Evolutionary conservation across 1,140 invertebrate genomes (phyloP).

Genomic region (Drosophila varians): DNA sequence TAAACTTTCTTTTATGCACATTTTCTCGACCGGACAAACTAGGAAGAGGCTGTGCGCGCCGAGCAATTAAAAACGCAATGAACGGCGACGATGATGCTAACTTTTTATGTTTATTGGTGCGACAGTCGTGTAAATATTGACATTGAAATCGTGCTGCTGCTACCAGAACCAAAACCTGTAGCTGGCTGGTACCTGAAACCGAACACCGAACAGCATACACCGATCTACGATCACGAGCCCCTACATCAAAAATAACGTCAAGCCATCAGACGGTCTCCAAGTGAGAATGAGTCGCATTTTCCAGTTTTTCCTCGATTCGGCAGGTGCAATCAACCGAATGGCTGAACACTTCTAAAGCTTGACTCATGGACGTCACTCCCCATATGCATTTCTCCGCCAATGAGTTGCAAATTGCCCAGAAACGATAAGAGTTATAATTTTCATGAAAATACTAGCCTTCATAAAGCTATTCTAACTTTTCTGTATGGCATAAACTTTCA

Average conservation of each 20-base stretch:
- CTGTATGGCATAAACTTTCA: slow-evolving; percentile 27
- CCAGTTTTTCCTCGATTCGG: slow-evolving; percentile 36
- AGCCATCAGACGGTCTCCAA: slow-evolving; percentile 38
- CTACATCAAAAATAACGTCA: slow-evolving; percentile 42
- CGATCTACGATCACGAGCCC: slow-evolving; percentile 18
- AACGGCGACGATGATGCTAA: slow-evolving; percentile 30
- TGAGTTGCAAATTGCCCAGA: slow-evolving; percentile 38
- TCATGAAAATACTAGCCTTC: too few species aligned
- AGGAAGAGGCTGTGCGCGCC: slow-evolving; percentile 14
- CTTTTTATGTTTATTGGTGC: slow-evolving; percentile 49
- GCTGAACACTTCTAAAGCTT: slow-evolving; percentile 25
- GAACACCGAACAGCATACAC: slow-evolving; percentile 21
- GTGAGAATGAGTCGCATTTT: slow-evolving; percentile 56
- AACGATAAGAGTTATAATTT: not conserved
- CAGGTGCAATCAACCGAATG: slow-evolving; percentile 53
- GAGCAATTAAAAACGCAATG: slow-evolving; percentile 36
- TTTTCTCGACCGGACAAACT: slow-evolving; percentile 37
- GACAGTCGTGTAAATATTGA: slow-evolving; percentile 71
- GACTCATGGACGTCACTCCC: slow-evolving; percentile 36
- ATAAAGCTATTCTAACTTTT: too few species aligned
- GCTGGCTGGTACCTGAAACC: slow-evolving; percentile 22
- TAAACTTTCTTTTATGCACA: slow-evolving; percentile 46
- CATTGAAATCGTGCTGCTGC: slow-evolving; percentile 61
- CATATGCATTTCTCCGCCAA: slow-evolving; percentile 14
- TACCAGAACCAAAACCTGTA: slow-evolving; percentile 13